A percentile compares a stretch with the other conserved stretches of the same genome.
phyloP scores from a whole-genome alignment of 2,888 invertebrate species.

The Agapostemon virescens region DNA sequence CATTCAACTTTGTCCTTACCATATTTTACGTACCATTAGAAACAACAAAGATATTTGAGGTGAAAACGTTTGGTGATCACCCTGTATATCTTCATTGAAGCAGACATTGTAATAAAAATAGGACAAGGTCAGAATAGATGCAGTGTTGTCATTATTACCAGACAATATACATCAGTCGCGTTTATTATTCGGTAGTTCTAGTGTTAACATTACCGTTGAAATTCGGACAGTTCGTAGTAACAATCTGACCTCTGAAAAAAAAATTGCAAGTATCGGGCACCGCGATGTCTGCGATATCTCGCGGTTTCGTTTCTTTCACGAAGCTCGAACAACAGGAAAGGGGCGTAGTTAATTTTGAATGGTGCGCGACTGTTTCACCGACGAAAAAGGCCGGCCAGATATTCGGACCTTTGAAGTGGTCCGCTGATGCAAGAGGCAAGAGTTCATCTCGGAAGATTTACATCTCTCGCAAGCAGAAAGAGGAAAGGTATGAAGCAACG shows the following conservation, averaged over 20 bases:
- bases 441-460: slow-evolving; percentile 62
- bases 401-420: slow-evolving; percentile 55
- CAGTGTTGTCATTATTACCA: too few species aligned
- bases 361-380: slow-evolving; percentile 24
- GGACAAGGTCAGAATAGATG: too few species aligned
- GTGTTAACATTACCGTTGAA: background rate
- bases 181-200: too few species aligned
- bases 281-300: slow-evolving; percentile 1
- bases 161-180: too few species aligned
- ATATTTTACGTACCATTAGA: too few species aligned
- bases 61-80: too few species aligned
- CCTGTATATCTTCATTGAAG: too few species aligned
- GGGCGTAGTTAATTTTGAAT: slow-evolving; percentile 46
- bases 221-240: background rate
- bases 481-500: slow-evolving; percentile 38
- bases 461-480: slow-evolving; percentile 49
- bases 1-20: too few species aligned
- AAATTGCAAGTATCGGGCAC: background rate
- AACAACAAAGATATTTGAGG: too few species aligned
- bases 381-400: slow-evolving; percentile 29
- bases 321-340: slow-evolving; percentile 10
- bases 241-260: background rate
- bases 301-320: background rate
- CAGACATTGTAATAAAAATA: too few species aligned
- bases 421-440: slow-evolving; percentile 51